Conservation (phyloP, 2,797 vertebrate species). For the Periparus ater region DNA sequence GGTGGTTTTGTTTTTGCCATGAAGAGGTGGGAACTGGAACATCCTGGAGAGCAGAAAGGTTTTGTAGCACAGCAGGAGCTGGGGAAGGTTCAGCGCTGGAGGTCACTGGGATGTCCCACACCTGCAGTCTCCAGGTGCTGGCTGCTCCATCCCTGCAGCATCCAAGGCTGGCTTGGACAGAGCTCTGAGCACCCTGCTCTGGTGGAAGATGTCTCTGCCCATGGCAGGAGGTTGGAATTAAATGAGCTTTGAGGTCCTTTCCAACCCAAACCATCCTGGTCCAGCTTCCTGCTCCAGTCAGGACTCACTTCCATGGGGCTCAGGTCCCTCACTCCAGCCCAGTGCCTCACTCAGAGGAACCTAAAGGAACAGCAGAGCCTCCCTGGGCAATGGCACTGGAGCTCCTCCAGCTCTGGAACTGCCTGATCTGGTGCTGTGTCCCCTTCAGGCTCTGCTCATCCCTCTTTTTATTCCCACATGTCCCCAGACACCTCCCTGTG, state of each 20-base stretch:
- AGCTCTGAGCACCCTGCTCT: background rate
- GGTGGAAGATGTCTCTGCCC: background rate
- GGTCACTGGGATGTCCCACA: background rate
- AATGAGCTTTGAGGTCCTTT: background rate
- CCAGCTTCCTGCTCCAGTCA: background rate
- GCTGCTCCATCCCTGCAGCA: background rate
- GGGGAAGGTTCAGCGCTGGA: background rate
- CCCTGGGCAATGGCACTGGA: rapidly evolving
- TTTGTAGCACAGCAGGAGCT: background rate
- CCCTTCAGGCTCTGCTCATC: background rate
- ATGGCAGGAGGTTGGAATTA: background rate
- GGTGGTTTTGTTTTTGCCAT: background rate
- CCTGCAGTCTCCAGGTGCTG: background rate
- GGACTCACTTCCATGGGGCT: background rate
- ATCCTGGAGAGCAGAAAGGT: background rate
- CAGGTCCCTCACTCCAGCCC: background rate
- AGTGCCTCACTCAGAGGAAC: too few relatives aligned
- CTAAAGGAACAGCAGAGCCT: background rate
- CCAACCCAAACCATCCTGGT: background rate
- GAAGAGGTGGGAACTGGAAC: background rate
- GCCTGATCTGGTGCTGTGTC: background rate
- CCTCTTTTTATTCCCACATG: rapidly evolving
- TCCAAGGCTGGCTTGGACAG: rapidly evolving
- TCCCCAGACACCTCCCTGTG: background rate
- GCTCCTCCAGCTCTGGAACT: background rate